Conservation (phyloP, 1,140 invertebrate species). For the Drosophila simulans region DNA sequence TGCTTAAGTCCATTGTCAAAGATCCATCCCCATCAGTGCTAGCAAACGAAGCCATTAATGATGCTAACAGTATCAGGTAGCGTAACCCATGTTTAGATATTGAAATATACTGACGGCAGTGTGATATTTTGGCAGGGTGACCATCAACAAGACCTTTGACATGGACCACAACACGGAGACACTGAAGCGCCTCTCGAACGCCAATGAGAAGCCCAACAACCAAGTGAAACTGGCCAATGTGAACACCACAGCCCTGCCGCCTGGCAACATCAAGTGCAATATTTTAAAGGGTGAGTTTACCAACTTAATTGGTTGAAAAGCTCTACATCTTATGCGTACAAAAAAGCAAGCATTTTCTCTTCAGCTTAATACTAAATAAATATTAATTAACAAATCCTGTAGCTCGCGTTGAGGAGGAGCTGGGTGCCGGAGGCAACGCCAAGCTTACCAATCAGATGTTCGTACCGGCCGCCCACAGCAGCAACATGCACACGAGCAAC, state of each 20-base stretch:
- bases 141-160: conserved; percentile 86
- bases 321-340: too few species aligned
- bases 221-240: conserved; percentile 87
- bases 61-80: conserved; percentile 85
- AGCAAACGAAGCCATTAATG: conserved; percentile 85
- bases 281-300: conserved; percentile 91
- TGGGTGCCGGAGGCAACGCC: conserved; percentile 85
- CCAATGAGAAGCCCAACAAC: conserved; percentile 88
- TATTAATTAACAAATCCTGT: conserved; percentile 10
- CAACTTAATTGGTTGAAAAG: not conserved
- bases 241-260: conserved; percentile 89
- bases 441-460: conserved; percentile 86
- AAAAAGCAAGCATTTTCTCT: too few species aligned
- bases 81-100: conserved; percentile 42
- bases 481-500: conserved; percentile 59
- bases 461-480: conserved; percentile 84
- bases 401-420: conserved; percentile 87
- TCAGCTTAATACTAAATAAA: not conserved
- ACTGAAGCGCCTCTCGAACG: conserved; percentile 85
- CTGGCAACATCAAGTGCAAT: conserved; percentile 96
- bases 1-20: conserved; percentile 86
- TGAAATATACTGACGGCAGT: conserved; percentile 63
- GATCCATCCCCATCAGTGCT: conserved; percentile 86
- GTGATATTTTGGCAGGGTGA: conserved; percentile 84
- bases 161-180: conserved; percentile 87